A percentile compares a stretch with the other conserved stretches of the same genome.
Conservation (phyloP, 1,140 invertebrate species). For the Dufourea novaeangliae region DNA sequence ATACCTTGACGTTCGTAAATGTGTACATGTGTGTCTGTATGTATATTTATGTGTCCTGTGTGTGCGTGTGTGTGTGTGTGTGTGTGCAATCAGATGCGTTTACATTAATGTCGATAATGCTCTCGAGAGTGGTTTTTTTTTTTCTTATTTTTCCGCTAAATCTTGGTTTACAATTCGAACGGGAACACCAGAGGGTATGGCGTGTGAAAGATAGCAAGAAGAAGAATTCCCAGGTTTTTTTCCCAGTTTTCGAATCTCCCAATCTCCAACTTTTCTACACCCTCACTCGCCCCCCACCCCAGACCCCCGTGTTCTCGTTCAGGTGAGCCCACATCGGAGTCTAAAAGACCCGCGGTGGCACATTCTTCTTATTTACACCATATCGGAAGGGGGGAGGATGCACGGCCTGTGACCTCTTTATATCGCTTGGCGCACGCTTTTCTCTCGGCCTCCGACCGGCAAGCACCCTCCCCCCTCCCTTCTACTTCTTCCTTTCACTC, state of each 20-base stretch:
- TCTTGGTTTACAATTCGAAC: slow-evolving; percentile 59
- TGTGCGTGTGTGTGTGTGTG: not conserved
- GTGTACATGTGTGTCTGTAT: slow-evolving; percentile 37
- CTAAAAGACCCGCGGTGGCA: slow-evolving; percentile 13
- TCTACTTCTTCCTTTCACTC: slow-evolving; percentile 1
- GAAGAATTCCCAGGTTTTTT: not conserved
- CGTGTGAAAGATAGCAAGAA: not conserved
- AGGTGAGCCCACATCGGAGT: too few relatives aligned
- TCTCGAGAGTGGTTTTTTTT: too few relatives aligned
- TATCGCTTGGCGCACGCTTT: slow-evolving; percentile 14
- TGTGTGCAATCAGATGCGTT: slow-evolving; percentile 33
- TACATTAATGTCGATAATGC: slow-evolving; percentile 62
- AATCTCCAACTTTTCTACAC: not conserved
- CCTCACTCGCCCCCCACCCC: not conserved
- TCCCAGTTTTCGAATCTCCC: slow-evolving; percentile 40
- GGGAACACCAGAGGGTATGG: slow-evolving; percentile 22
- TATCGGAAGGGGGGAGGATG: too few relatives aligned
- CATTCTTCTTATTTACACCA: slow-evolving; percentile 56
- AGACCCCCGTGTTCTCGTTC: not conserved
- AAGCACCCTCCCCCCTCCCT: not conserved
- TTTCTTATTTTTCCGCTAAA: slow-evolving; percentile 49
- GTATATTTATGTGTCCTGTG: not conserved
- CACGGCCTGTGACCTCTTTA: slow-evolving; percentile 43
- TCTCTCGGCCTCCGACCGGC: not conserved
- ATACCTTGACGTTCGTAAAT: slow-evolving; percentile 59